Evolutionary conservation across 30 jellyfish, hydroid and myxozoan genomes (phyloP).

Genomic region (Cassiopea andromeda): DNA sequence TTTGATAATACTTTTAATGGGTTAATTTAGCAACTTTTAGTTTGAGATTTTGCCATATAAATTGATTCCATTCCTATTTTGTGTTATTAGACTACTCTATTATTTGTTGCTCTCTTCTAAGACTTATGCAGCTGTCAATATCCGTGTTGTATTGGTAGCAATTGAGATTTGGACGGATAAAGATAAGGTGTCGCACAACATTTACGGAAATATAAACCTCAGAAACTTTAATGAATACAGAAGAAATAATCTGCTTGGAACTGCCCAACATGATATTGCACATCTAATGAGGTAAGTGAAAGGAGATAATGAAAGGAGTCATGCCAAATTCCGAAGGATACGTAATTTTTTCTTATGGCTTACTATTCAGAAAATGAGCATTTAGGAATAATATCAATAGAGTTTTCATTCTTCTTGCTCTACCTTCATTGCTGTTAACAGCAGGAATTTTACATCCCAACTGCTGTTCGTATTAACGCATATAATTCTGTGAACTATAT

Average conservation of each 20-base stretch:
- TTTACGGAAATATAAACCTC: conserved; percentile 18
- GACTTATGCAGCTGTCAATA: conserved; percentile 88
- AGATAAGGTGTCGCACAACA: conserved; percentile 23
- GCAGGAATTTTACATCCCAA: too few species aligned
- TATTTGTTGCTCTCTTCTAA: conserved; percentile 9
- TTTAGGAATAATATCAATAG: too few species aligned
- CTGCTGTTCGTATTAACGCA: too few species aligned
- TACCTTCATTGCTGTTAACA: too few species aligned
- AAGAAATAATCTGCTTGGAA: conserved; percentile 1
- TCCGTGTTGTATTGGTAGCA: conserved; percentile 87
- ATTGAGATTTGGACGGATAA: conserved; percentile 79
- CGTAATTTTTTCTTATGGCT: too few species aligned
- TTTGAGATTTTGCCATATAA: too few species aligned
- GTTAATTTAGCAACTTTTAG: too few species aligned
- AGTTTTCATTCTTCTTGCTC: too few species aligned
- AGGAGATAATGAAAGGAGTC: background rate
- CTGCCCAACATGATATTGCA: conserved; percentile 56
- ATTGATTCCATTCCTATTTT: too few species aligned
- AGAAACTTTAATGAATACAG: conserved; percentile 33
- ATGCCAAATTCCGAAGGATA: background rate
- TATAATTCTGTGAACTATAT: too few species aligned
- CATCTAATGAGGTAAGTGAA: conserved; percentile 64
- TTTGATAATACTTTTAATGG: too few species aligned
- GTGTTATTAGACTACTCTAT: background rate
- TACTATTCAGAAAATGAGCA: too few species aligned